phyloP scores from a whole-genome alignment of 1,140 invertebrate species.

The Sinonovacula constricta region DNA sequence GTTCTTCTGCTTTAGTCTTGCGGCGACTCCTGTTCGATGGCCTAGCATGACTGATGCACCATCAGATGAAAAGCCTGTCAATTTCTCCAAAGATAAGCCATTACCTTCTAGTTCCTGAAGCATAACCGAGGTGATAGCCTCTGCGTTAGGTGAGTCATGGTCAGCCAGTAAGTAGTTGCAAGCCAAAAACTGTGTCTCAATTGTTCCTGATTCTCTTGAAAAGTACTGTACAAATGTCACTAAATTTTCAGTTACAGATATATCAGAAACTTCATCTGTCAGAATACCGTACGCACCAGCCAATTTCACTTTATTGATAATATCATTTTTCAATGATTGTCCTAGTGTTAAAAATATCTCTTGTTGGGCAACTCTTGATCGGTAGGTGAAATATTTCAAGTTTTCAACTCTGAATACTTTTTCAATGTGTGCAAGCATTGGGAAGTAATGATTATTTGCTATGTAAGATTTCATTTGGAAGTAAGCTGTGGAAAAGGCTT shows the following conservation, averaged over 20 bases:
- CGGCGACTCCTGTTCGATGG: conserved; percentile 8
- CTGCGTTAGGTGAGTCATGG: background rate
- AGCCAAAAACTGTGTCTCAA: background rate
- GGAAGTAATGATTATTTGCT: too few species aligned
- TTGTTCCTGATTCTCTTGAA: background rate
- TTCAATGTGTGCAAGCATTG: too few species aligned
- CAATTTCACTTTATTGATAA: too few species aligned
- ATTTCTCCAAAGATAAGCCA: background rate
- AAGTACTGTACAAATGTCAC: conserved; percentile 3
- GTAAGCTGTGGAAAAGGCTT: too few species aligned
- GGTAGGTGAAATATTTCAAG: too few species aligned
- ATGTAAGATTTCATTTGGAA: too few species aligned
- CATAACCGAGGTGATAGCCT: background rate
- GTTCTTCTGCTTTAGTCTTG: background rate
- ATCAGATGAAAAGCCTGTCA: conserved; percentile 16
- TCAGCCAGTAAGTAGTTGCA: background rate
- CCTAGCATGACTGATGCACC: conserved; percentile 28
- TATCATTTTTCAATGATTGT: too few species aligned
- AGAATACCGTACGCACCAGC: background rate
- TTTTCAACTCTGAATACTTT: too few species aligned
- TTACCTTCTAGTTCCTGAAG: background rate
- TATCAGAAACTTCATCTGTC: conserved; percentile 5
- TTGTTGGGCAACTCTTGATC: too few species aligned
- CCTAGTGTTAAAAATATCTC: too few species aligned
- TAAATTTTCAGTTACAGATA: background rate